Conservation (phyloP, 2,797 vertebrate genomes). For the Cephalopachus bancanus region DNA sequence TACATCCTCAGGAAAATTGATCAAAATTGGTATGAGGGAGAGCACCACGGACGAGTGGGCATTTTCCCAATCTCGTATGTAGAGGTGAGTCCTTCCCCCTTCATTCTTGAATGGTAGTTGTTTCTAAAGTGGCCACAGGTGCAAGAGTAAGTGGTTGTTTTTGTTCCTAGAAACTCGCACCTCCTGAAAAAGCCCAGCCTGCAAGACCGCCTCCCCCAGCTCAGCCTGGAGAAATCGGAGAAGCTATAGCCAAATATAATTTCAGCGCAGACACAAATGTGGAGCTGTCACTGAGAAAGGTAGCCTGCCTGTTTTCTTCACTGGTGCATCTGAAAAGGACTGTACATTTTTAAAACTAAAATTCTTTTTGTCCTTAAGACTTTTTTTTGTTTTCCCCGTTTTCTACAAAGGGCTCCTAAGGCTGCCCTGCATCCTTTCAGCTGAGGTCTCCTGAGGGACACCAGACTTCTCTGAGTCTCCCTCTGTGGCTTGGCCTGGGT, state of each 20-base stretch:
- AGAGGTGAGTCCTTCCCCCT: slow-evolving; percentile 90
- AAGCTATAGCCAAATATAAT: slow-evolving; percentile 97
- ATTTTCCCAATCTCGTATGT: slow-evolving; percentile 99
- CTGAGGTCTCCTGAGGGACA: not conserved
- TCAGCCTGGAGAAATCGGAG: slow-evolving; percentile 96
- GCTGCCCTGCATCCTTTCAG: not conserved
- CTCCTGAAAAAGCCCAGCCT: slow-evolving; percentile 95
- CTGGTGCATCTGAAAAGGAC: not conserved
- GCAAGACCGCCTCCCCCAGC: slow-evolving; percentile 97
- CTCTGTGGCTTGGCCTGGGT: not conserved
- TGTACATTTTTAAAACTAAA: not conserved
- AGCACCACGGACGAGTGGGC: slow-evolving; percentile 95
- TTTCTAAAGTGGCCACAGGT: not conserved
- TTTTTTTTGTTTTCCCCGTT: not conserved
- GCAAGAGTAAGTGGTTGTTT: not conserved
- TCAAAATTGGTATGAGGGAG: slow-evolving; percentile 99
- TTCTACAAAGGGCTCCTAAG: not conserved
- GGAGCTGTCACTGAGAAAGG: slow-evolving; percentile 98
- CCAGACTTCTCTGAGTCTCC: not conserved
- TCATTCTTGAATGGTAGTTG: not conserved
- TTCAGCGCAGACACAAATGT: slow-evolving; percentile 99
- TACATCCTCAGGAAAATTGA: slow-evolving; percentile 99
- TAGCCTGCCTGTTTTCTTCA: slow-evolving; percentile 75
- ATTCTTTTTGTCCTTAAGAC: not conserved
- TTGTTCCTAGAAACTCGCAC: slow-evolving; percentile 92